These are phyloP conservation scores for Jacana jacana DNA, from an alignment of 2,113 vertebrate genomes.

Conservation along the genomic window DNA sequence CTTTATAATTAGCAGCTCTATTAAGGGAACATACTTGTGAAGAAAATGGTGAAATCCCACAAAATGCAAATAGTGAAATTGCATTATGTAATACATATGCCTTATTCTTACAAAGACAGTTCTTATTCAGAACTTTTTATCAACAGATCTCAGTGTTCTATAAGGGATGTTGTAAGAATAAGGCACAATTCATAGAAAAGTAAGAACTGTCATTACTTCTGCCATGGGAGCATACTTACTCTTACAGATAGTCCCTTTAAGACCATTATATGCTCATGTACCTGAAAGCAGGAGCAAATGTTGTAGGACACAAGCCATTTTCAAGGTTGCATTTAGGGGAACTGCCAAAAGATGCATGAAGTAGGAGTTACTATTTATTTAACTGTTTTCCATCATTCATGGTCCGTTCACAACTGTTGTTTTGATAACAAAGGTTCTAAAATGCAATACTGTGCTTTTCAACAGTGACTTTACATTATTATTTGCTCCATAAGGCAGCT, in stretches of 20 bases:
- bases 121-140: background rate
- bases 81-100: background rate
- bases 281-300: background rate
- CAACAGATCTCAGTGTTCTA: no score
- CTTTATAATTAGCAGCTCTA: background rate
- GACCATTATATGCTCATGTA: background rate
- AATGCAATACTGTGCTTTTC: background rate
- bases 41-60: background rate
- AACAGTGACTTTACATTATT: background rate
- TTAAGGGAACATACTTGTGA: background rate
- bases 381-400: background rate
- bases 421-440: background rate
- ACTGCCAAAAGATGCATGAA: background rate
- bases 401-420: background rate
- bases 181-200: no score
- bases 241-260: background rate
- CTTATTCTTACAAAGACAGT: background rate
- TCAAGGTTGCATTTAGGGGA: background rate
- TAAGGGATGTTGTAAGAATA: no score
- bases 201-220: background rate
- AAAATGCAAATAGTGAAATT: background rate
- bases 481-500: background rate
- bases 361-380: background rate
- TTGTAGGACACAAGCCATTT: background rate
- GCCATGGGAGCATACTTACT: background rate